Conservation (phyloP, 2,113 vertebrate genomes). For the Paracanthobrama guichenoti region DNA sequence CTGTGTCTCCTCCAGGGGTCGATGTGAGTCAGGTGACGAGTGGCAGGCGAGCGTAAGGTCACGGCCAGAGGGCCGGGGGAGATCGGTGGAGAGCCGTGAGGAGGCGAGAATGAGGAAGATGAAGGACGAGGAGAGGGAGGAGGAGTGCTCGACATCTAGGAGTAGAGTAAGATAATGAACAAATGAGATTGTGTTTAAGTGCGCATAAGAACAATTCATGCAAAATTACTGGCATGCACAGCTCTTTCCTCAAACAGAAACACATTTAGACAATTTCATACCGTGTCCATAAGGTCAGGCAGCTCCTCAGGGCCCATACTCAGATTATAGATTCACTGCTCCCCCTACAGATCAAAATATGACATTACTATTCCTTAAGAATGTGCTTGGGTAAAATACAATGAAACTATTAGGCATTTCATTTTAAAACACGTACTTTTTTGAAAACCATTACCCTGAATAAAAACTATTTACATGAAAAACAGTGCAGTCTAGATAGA, state of each 20-base stretch:
- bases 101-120: neutral
- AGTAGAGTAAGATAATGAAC: neutral
- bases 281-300: conserved; percentile 45
- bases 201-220: neutral
- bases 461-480: too few species aligned
- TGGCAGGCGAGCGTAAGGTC: conserved; percentile 48
- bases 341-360: conserved; percentile 30
- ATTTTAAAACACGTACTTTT: too few species aligned
- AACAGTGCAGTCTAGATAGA: too few species aligned
- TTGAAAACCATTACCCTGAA: too few species aligned
- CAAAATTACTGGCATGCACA: neutral
- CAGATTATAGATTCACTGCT: conserved; percentile 16
- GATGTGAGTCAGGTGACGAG: conserved; percentile 36
- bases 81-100: conserved; percentile 39
- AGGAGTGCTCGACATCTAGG: conserved; percentile 52
- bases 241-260: neutral
- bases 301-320: conserved; percentile 57
- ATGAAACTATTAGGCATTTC: too few species aligned
- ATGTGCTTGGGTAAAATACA: neutral
- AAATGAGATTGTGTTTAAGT: neutral
- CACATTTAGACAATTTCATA: conserved; percentile 38
- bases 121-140: conserved; percentile 33
- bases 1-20: conserved; percentile 81
- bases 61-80: conserved; percentile 54
- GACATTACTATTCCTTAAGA: conserved; percentile 2